Conservation (phyloP, 2,113 vertebrate species). For the Pelobates fuscus region DNA sequence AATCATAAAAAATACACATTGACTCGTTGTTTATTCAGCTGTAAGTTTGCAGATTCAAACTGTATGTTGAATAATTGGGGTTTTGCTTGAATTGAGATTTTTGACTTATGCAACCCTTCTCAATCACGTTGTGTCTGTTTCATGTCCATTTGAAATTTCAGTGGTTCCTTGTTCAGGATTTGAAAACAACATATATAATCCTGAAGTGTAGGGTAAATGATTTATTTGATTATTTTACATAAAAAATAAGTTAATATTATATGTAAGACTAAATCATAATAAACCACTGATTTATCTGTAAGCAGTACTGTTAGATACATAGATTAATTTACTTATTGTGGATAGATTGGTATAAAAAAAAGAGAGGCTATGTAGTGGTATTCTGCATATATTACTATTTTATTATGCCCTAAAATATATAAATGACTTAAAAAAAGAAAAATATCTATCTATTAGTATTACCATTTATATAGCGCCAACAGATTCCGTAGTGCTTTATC, state of each 20-base stretch:
- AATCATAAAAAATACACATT: constrained; percentile 27
- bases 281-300: constrained; percentile 1
- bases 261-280: not conserved
- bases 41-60: constrained; percentile 8
- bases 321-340: too few relatives aligned
- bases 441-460: too few relatives aligned
- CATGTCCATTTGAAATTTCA: constrained; percentile 4
- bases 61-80: constrained; percentile 14
- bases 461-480: too few relatives aligned
- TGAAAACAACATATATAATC: not conserved
- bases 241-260: not conserved
- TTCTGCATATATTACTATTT: too few relatives aligned
- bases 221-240: not conserved
- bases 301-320: not conserved
- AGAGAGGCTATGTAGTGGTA: too few relatives aligned
- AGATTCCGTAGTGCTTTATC: too few relatives aligned
- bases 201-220: not conserved
- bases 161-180: not conserved
- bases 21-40: constrained; percentile 34
- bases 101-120: constrained; percentile 8
- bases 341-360: too few relatives aligned
- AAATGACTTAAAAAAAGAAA: too few relatives aligned
- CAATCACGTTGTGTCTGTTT: constrained; percentile 25
- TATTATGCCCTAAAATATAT: too few relatives aligned
- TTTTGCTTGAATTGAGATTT: constrained; percentile 6